Evolutionary conservation across 2,113 vertebrate genomes (phyloP).

Genomic region (Brachyhypopomus gauderio): DNA sequence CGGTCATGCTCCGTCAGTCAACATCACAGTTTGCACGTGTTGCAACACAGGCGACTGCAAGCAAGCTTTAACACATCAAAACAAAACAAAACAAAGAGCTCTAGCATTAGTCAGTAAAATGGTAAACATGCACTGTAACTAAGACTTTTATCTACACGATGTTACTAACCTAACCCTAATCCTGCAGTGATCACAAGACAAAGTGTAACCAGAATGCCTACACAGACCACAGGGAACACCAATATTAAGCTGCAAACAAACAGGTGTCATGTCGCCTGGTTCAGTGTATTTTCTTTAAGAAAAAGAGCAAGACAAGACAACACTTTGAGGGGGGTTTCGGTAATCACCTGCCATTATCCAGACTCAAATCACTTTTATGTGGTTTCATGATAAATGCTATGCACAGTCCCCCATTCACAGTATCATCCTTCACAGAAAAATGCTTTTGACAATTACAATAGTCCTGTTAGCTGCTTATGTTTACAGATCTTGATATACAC

Average conservation of each 20-base stretch:
- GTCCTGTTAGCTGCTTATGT: conserved; percentile 13
- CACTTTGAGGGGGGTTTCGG: too few species aligned
- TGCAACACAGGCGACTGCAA: too few species aligned
- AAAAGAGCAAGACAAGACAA: neutral
- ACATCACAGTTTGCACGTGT: too few species aligned
- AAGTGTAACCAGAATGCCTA: too few species aligned
- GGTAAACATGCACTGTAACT: too few species aligned
- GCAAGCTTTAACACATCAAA: too few species aligned
- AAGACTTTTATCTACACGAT: too few species aligned
- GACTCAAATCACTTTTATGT: neutral
- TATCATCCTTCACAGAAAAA: conserved; percentile 12
- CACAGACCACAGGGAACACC: neutral
- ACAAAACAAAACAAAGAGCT: too few species aligned
- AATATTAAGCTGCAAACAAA: neutral
- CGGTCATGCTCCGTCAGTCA: too few species aligned
- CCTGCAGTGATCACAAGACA: too few species aligned
- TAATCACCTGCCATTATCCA: neutral
- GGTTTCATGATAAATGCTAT: neutral
- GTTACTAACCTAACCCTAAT: too few species aligned
- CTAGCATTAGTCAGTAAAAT: too few species aligned
- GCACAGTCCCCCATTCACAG: neutral
- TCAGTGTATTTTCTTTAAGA: conserved; percentile 1
- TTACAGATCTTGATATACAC: conserved; percentile 2
- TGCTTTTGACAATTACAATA: neutral
- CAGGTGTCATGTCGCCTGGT: neutral